Base-by-base conservation (phyloP, 2,888 invertebrate genomes). In the Eremobia ochroleuca region DNA sequence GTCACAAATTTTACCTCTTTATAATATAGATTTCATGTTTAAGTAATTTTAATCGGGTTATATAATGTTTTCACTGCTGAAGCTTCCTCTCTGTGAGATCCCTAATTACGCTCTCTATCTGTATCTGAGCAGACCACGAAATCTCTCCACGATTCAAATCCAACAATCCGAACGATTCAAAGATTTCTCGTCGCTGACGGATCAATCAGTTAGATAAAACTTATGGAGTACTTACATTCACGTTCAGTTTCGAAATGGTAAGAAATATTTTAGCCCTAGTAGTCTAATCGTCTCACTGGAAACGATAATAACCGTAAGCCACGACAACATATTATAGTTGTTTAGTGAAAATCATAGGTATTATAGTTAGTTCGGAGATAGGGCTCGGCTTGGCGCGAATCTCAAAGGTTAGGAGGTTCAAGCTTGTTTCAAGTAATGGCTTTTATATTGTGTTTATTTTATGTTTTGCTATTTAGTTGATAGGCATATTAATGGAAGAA, bases 331-430 rank as follows among this genome's bases (percentile, higher is more conserved):
- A 82, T 76, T 79, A 78, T 15, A 76, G 78, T 65, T 71, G 62
- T 72, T 82, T 81, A 81, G 75, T 80, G 73, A 77, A 77, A 82
- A 87, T 88, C 76, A 82, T 80, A 71, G 77, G 73, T 77, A 76
- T 80, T 79, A 77, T 11, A 68, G 74, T 66, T 64, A 43, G 40
- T 79, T 77, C 52, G 37, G 76, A 71, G 72, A 75, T 74, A 79
- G 65, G 75, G 82, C 59, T 80, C 61, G 73, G 73, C 71, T 80
- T 66, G 67, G 68, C 65, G 65, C 65, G 62, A 74, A 76, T 66
- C 65, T 18, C 69, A 87, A 85, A 85, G 88, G 85, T 87, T 78
- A 85, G 13, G n/a, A 25, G 49, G 76, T 73, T 70, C 74, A 85
- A 85, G 66, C 72, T 81, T 37, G 52, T 69, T 72, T 43, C 21